Evolutionary conservation across 2,797 vertebrate genomes (phyloP).

Genomic region (Sparidentex hasta): DNA sequence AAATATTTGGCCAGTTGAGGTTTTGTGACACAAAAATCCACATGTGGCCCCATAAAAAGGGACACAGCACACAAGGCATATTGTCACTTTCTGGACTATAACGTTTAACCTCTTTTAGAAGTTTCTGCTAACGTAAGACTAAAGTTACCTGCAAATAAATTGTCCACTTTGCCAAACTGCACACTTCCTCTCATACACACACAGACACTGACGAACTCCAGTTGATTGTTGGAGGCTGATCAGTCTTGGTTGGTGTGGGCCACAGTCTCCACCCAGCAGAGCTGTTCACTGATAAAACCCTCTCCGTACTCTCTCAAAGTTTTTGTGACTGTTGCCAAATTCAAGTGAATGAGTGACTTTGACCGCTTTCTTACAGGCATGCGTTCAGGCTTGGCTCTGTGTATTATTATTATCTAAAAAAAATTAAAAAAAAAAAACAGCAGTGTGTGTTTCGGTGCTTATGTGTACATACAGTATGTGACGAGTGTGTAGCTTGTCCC

Average conservation of each 20-base stretch:
- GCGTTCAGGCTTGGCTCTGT: conserved; percentile 9
- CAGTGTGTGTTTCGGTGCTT: neutral
- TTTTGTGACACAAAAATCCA: neutral
- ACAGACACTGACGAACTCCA: too few species aligned
- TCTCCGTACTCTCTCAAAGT: conserved; percentile 15
- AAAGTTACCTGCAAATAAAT: neutral
- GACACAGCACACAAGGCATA: neutral
- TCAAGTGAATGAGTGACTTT: neutral
- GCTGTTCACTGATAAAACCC: conserved; percentile 22
- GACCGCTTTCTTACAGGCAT: neutral
- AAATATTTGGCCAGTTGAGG: neutral
- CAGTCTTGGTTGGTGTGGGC: conserved; percentile 5
- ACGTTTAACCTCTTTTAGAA: neutral
- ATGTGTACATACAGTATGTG: neutral
- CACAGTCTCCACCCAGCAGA: conserved; percentile 11
- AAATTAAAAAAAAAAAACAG: neutral
- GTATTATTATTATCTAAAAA: too few species aligned
- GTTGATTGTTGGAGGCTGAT: neutral
- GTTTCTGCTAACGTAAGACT: too few species aligned
- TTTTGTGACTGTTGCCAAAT: conserved; percentile 16
- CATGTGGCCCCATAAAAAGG: neutral
- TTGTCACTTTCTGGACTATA: neutral
- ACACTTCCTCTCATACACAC: too few species aligned
- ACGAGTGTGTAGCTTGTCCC: conserved; percentile 11
- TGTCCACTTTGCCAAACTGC: neutral